Base-by-base conservation (phyloP, 2,888 invertebrate genomes). In the Pantelozetes paolii region DNA sequence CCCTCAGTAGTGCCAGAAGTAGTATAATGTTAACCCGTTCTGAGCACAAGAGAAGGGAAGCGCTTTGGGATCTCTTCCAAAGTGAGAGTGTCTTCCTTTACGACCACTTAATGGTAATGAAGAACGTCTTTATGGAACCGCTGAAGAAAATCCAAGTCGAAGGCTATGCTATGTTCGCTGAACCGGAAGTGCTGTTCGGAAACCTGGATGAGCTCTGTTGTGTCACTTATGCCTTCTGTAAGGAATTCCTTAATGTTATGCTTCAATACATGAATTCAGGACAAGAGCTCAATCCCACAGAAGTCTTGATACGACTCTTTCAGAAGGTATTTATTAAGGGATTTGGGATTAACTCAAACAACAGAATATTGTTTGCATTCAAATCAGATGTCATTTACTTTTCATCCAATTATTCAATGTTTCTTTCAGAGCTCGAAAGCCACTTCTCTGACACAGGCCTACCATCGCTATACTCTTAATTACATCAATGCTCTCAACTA, bases 61-160 rank as follows among this genome's bases (percentile, higher is more conserved):
- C 86, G 9, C 83, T 87, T 20, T 87, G 87, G 87, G 87, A 87
- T 80, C 82, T 87, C 11, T 87, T 87, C 80, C 86, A 86, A 80
- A 85, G 85, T 76, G 87, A 87, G 80, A 84, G 85, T 78, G 84
- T 86, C 76, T 87, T 87, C 80, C 84, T 87, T 36, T 84, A 86
- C 73, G 85, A 86, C 76, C 87, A 87, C 80, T 82, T 88, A 36
- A 86, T 87, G 84, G 87, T 86, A 23, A 82, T 87, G 36, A 86
- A 86, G 81, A 85, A 86, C 79, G 86, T 87, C 76, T 88, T 86
- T 80, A 85, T 87, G 84, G 87, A 87, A 79, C 87, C 87, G 0
- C 79, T 87, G 79, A 88, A 88, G 81, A 85, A 86, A 78, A 84
- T 86, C 42, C 87, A 88, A 80, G 87, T 88, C 13, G 87, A 88